Base-by-base conservation (phyloP, 2,113 vertebrate species). In the Hippocampus zosterae region DNA sequence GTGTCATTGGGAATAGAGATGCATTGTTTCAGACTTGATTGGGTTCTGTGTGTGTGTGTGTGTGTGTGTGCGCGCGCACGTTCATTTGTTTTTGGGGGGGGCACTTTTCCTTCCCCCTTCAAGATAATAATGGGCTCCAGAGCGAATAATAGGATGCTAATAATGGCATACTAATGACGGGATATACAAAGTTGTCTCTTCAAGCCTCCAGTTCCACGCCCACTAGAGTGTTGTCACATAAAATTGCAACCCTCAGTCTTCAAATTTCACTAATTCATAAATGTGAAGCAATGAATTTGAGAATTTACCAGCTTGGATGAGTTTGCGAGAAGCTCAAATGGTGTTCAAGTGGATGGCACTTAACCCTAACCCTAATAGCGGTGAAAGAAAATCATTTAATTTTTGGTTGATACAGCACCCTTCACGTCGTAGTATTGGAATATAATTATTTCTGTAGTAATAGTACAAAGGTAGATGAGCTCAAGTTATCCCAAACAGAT, bases 151-250 rank as follows among this genome's bases (percentile, higher is more conserved):
- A 23, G 65, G 65, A 59, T 70, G 5, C 7, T 71, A 71, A 76
- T 74, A 66, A 65, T 21, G 27, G 65, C 61, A 59, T 68, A 6
- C 7, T 71, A 71, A 76, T 74, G 63, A 67, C 21, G 23, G 65
- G 65, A 59, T 72, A 11, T 3, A 16, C 65, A 75, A 61, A 6
- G 53, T 25, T 64, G 12, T 8, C 60, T 23, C 52, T 23, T n/a
- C 6, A 10, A 53, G 21, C 12, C 57, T 29, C 15, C 13, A 15
- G 33, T 29, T 59, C 33, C 57, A 33, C 27, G 5, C 27, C 13
- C 25, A 8, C 57, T 27, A 56, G 55, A n/a, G 19, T 53, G 52
- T 53, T n/a, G 52, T n/a, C 52, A n/a, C 6, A 53, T 8, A 56
- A 19, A 56, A 56, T 59, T 59, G 57, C 57, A 27, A 33, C 23